Evolutionary conservation across 2,888 invertebrate genomes (phyloP), one percentile per base, ranked within the genome.

Genomic region (Fabriciana adippe): DNA sequence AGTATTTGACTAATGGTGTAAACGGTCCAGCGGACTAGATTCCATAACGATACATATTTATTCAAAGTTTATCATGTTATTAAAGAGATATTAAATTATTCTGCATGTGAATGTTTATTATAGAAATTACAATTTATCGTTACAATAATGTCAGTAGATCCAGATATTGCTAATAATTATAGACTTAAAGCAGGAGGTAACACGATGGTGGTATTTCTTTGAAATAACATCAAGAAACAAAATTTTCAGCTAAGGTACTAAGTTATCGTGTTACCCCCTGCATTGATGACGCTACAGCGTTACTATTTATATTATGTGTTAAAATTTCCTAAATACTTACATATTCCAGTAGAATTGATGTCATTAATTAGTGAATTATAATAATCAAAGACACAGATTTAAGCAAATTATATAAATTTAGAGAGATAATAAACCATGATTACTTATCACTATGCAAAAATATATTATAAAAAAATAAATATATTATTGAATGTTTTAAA

Each of bases 401-500:
- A 47, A n/a, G 41, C 13, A 26, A 57, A 35, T 35, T 35, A 8
- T 35, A 35, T 26, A 47, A n/a, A 8, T 57, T 57, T 57, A 48
- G 26, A 47, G 3, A 16, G 31, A 55, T 47, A 47, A 47, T 21
- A 47, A 47, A 31, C 26, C 6, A 47, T 26, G 15, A 48, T 26
- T 48, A 26, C 47, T 59, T 47, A 57, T 47, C 21, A 21, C 5
- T 55, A 26, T n/a, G 31, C 56, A 50, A 64, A 64, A 54, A 47
- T 47, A 64, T 69, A 59, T 48, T 53, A 60, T 70, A 62, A 61
- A 55, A 66, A 41, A 68, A 67, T 31, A 35, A 66, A 62, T 70
- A 69, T 53, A 57, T 66, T 71, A 71, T 70, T 72, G 60, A 71
- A 73, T 73, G 71, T 74, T 79, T 76, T 78, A 78, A 76, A 78